Conservation (phyloP, 2,113 vertebrate genomes). For the Gavia stellata region DNA sequence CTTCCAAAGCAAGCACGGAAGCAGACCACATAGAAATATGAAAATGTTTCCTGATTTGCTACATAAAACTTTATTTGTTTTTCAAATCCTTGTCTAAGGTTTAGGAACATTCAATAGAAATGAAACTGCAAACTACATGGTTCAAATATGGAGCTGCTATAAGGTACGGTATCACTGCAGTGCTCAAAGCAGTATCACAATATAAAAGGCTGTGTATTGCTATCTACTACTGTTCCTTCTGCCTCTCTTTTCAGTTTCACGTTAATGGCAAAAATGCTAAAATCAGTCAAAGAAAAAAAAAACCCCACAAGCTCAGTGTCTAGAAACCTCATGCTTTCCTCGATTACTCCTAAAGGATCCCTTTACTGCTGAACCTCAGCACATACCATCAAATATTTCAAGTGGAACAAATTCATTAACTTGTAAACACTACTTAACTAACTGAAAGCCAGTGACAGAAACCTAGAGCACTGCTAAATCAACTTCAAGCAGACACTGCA, state of each 20-base stretch:
- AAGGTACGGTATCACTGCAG: neutral
- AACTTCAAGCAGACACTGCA: neutral
- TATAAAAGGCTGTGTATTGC: neutral
- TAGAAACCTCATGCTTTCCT: neutral
- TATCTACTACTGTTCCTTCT: neutral
- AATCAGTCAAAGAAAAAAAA: neutral
- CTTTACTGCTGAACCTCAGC: neutral
- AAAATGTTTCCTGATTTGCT: neutral
- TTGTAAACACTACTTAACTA: neutral
- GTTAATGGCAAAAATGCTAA: neutral
- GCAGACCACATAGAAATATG: neutral
- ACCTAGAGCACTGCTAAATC: neutral
- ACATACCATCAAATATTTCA: neutral
- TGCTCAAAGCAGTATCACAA: neutral
- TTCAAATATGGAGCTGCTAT: neutral
- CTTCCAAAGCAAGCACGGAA: neutral
- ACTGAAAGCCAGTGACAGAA: neutral
- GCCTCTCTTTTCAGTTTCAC: neutral
- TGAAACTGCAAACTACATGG: neutral
- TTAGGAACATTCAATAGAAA: neutral
- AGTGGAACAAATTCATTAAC: slow-evolving; percentile 6
- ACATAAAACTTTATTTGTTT: neutral
- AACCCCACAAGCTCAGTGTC: neutral
- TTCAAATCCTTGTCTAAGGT: neutral
- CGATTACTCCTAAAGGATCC: slow-evolving; percentile 11